phyloP scores from a whole-genome alignment of 1,140 invertebrate species.

The Spodoptera litura region DNA sequence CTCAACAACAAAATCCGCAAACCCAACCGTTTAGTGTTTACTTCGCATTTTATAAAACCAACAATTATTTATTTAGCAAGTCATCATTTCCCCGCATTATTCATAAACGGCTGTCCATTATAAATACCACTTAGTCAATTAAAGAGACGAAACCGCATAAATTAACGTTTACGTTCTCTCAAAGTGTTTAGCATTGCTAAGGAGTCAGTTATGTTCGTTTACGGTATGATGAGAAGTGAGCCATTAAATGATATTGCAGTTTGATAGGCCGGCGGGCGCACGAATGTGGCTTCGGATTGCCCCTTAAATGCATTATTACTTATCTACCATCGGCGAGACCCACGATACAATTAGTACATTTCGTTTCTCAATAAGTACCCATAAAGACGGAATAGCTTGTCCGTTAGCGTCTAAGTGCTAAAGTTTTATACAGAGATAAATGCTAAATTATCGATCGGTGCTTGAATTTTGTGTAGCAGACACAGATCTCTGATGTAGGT shows the following conservation, averaged over 20 bases:
- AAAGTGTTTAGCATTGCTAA: conserved; percentile 48
- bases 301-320: conserved; percentile 67
- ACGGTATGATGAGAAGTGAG: conserved; percentile 56
- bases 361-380: conserved; percentile 56
- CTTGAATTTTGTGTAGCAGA: conserved; percentile 8
- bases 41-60: not conserved
- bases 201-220: conserved; percentile 59
- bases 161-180: conserved; percentile 32
- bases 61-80: conserved; percentile 26
- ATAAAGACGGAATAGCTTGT: conserved; percentile 33
- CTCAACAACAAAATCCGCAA: no score
- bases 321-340: conserved; percentile 55
- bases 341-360: conserved; percentile 61
- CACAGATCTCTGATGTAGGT: not conserved
- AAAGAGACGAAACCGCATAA: conserved; percentile 26
- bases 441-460: not conserved
- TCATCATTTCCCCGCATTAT: conserved; percentile 24
- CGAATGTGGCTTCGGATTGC: conserved; percentile 56
- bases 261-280: conserved; percentile 65
- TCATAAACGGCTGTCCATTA: conserved; percentile 17
- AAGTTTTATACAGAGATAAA: conserved; percentile 23
- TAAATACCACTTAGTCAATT: conserved; percentile 39
- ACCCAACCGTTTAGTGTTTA: not conserved
- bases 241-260: conserved; percentile 69
- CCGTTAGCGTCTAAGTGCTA: conserved; percentile 28